phyloP scores from a whole-genome alignment of 2,113 vertebrate species.

The Eleginops maclovinus region DNA sequence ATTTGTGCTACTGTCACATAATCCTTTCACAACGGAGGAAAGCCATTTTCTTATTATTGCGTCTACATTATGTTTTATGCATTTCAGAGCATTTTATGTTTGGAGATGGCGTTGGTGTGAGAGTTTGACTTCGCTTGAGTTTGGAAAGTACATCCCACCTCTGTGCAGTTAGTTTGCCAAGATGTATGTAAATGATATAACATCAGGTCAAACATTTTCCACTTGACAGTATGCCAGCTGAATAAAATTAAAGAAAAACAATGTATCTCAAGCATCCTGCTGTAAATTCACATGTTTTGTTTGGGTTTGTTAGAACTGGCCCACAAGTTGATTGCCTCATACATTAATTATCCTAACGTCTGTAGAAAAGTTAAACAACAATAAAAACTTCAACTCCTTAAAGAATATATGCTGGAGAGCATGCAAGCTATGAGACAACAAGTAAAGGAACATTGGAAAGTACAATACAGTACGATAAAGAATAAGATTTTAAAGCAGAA shows the following conservation, averaged over 20 bases:
- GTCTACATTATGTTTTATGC: not conserved
- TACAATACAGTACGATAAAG: too few species aligned
- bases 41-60: conserved; percentile 1
- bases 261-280: not conserved
- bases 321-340: not conserved
- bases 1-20: conserved; percentile 49
- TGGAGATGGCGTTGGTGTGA: not conserved
- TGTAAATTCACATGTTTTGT: not conserved
- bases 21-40: conserved; percentile 31
- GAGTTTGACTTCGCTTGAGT: not conserved
- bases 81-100: conserved; percentile 5
- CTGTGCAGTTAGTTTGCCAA: not conserved
- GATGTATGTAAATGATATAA: not conserved
- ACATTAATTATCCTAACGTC: too few species aligned
- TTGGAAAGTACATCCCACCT: too few species aligned
- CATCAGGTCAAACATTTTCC: not conserved
- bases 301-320: not conserved
- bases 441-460: too few species aligned
- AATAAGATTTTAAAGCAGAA: too few species aligned
- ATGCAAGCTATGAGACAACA: too few species aligned
- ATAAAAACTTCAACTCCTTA: too few species aligned
- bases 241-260: not conserved
- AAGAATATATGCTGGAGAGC: too few species aligned
- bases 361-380: too few species aligned
- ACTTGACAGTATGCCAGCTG: not conserved